Conservation (phyloP, 2,888 invertebrate genomes). For the Spisula solida region DNA sequence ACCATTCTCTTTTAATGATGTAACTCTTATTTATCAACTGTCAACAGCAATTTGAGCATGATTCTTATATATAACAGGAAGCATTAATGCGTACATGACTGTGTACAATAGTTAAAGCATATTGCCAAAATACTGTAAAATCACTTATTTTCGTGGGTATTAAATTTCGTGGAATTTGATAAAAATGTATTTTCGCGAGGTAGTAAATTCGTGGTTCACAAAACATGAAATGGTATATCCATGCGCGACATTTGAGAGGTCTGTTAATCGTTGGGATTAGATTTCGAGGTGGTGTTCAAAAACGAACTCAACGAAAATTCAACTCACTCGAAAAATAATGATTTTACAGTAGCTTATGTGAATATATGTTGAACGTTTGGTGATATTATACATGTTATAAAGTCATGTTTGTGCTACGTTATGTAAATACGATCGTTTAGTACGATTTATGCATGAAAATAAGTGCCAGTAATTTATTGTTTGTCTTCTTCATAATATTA, state of each 20-base stretch:
- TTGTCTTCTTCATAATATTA: neutral
- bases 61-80: neutral
- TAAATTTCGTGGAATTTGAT: neutral
- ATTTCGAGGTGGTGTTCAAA: no score
- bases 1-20: neutral
- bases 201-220: no score
- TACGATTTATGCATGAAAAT: neutral
- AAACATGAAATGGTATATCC: neutral
- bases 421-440: neutral
- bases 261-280: no score
- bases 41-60: neutral
- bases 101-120: neutral
- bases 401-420: neutral
- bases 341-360: neutral
- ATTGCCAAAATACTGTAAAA: no score
- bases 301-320: no score
- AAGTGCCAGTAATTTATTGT: conserved; percentile 9
- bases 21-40: neutral
- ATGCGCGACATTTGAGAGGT: no score
- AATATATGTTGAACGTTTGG: neutral
- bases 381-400: neutral
- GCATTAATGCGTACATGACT: neutral
- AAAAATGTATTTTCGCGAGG: no score
- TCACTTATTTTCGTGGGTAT: no score
- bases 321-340: no score